Percentiles rank a stretch among this genome's conserved stretches.
phyloP scores from a whole-genome alignment of 2,888 invertebrate species.

The Acleris cristana region DNA sequence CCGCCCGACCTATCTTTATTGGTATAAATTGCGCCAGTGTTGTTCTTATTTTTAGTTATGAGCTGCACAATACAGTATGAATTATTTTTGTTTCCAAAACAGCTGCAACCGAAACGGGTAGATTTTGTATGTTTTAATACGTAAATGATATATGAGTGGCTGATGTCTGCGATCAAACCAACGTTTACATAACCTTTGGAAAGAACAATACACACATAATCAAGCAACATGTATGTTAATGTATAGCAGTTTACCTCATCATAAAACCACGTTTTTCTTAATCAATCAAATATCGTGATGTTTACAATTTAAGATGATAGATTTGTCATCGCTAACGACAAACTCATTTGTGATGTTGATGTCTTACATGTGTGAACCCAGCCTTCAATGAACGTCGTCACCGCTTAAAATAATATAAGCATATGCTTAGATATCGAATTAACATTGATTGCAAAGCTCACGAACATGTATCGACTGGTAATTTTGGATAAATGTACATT shows the following conservation, averaged over 20 bases:
- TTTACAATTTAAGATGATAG: too few relatives aligned
- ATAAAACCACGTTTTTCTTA: too few relatives aligned
- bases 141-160: too few relatives aligned
- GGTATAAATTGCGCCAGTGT: slow-evolving; percentile 25
- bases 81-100: neutral
- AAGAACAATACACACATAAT: too few relatives aligned
- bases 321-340: neutral
- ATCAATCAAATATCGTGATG: too few relatives aligned
- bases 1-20: slow-evolving; percentile 21
- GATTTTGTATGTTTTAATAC: too few relatives aligned
- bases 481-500: slow-evolving; percentile 2
- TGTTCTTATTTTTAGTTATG: slow-evolving; percentile 16
- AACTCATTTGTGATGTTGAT: neutral
- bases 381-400: slow-evolving; percentile 1
- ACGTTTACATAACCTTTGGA: too few relatives aligned
- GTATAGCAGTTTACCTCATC: too few relatives aligned
- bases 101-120: too few relatives aligned
- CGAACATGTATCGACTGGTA: slow-evolving; percentile 26
- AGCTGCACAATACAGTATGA: neutral
- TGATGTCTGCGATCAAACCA: too few relatives aligned
- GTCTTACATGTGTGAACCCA: neutral
- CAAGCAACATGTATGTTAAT: too few relatives aligned
- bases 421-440: neutral
- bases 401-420: slow-evolving; percentile 23
- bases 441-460: slow-evolving; percentile 20